Evolutionary conservation across 2,888 invertebrate genomes (phyloP), one percentile per base, ranked within the genome.

Genomic region (Atrina japonica): DNA sequence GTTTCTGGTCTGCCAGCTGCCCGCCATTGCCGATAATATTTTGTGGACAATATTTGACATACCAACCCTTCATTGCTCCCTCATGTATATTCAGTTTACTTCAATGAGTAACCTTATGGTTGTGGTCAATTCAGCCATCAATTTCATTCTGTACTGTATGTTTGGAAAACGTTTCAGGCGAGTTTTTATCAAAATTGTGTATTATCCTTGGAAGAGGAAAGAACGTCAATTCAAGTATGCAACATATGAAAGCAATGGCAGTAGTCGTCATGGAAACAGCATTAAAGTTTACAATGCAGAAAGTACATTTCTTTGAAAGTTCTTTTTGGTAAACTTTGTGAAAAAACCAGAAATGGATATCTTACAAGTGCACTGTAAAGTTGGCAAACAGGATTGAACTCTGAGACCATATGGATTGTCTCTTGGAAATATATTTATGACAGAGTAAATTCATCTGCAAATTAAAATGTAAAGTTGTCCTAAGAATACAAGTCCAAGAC

Each of bases 1-100:
- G 1, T 98, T 98, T 92, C 95, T 98, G 89, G 93, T 97, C 64
- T 96, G 97, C 91, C 97, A 98, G 92, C 75, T 89, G 50, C 88
- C 88, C 14, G 84, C 88, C 14, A 85, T 89, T 25, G 80, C 87
- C 11, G 89, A 89, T 82, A 89, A 89, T 70, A 86, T 89, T 41
- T 77, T 87, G 35, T 81, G 83, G 66, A 86, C 87, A 5, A 82
- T 86, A 16, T 75, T 87, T 41, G 83, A 80, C 6, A 61, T 67
- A 5, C 59, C 70, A 3, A 52, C 69, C 16, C 71, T 82, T 52
- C 58, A 81, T 70, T 82, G 83, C 75, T 81, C 82, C 9, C 67
- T 73, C 7, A 66, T 75, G 21, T 83, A 81, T 74, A 80, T 83
- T 16, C 69, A 67, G 68, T 82, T 87, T 60, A 87, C 84, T 0